These are phyloP conservation scores for Cirrhinus molitorella DNA, from an alignment of 2,797 vertebrate genomes.

Conservation along the genomic window DNA sequence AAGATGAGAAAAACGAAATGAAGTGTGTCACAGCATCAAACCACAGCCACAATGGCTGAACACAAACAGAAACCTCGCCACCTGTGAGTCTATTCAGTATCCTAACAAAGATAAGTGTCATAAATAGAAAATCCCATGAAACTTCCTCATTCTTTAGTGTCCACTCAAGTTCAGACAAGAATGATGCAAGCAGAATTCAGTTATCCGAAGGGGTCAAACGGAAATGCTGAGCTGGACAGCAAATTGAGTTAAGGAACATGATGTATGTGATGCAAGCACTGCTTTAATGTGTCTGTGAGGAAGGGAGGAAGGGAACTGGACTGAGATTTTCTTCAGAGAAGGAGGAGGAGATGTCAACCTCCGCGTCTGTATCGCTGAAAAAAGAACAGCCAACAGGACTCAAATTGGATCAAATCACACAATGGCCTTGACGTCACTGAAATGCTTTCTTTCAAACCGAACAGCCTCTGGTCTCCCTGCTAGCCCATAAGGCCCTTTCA, in stretches of 20 bases:
- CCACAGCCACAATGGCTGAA: conserved; percentile 31
- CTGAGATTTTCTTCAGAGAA: neutral
- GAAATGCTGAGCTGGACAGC: conserved; percentile 17
- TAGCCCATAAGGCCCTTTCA: neutral
- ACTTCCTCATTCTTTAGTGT: conserved; percentile 45
- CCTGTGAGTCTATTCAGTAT: conserved; percentile 52
- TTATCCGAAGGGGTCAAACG: neutral
- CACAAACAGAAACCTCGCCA: conserved; percentile 27
- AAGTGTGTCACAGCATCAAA: conserved; percentile 10
- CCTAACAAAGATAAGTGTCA: conserved; percentile 39
- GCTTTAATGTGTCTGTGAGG: neutral
- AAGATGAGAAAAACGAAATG: neutral
- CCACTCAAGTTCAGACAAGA: conserved; percentile 8
- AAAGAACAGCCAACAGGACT: neutral
- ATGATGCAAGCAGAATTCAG: neutral
- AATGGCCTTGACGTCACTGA: conserved; percentile 2
- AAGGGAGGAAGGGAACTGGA: neutral
- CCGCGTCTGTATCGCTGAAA: neutral
- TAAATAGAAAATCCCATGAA: neutral
- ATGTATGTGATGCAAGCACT: neutral
- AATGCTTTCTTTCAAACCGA: neutral
- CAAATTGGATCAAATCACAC: conserved; percentile 15
- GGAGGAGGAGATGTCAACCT: conserved; percentile 3
- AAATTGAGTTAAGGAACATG: conserved; percentile 8
- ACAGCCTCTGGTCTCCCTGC: neutral